These are phyloP conservation scores for Procambarus virginalis DNA, from an alignment of 1,140 invertebrate species.

Conservation along the genomic window DNA sequence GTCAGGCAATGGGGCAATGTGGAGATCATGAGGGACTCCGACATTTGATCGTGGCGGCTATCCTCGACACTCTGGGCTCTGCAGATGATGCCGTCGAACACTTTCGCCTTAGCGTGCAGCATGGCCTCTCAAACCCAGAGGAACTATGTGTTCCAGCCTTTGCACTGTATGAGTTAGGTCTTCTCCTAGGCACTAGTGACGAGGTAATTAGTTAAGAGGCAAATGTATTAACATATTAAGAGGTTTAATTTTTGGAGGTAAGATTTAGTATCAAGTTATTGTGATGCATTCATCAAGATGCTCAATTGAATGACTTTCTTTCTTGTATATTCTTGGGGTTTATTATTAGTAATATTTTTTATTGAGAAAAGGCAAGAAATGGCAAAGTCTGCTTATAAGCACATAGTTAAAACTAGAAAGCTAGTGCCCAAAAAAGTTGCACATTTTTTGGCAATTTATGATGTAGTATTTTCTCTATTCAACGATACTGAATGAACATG, in stretches of 20 bases:
- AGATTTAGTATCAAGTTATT: slow-evolving; percentile 1
- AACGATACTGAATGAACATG: too few species aligned
- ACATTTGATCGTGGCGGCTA: slow-evolving; percentile 77
- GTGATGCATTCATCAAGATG: not conserved
- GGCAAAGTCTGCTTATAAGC: too few species aligned
- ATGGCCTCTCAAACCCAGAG: slow-evolving; percentile 74
- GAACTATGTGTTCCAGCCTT: slow-evolving; percentile 82
- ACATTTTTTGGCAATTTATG: too few species aligned
- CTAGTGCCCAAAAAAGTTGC: too few species aligned
- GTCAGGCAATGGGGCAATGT: slow-evolving; percentile 72
- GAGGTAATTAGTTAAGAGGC: slow-evolving; percentile 74
- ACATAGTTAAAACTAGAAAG: too few species aligned
- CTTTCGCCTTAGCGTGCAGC: slow-evolving; percentile 75
- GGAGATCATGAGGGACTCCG: slow-evolving; percentile 79
- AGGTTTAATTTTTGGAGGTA: not conserved
- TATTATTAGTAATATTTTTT: too few species aligned
- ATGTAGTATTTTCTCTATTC: too few species aligned
- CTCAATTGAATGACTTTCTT: not conserved
- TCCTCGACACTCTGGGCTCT: slow-evolving; percentile 75
- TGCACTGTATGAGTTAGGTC: slow-evolving; percentile 81
- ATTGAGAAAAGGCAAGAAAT: too few species aligned
- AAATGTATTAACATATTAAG: not conserved
- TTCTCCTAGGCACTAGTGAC: slow-evolving; percentile 75
- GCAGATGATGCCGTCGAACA: slow-evolving; percentile 76
- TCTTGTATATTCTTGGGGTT: too few species aligned